These are phyloP conservation scores for Aleiodes testaceus DNA, from an alignment of 2,888 invertebrate species.

Conservation along the genomic window DNA sequence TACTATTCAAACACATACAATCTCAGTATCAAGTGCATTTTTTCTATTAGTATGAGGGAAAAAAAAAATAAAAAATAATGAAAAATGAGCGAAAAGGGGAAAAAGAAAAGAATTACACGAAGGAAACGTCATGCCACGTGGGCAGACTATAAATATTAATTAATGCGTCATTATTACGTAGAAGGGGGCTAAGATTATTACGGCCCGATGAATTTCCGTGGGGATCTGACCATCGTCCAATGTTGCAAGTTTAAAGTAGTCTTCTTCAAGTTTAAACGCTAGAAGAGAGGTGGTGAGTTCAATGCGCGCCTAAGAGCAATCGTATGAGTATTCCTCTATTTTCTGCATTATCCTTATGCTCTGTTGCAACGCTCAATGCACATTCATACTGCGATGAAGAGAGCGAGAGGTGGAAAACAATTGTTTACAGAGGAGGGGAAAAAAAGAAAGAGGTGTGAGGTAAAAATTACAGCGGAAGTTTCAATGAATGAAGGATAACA, in stretches of 20 bases:
- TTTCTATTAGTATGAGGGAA: background rate
- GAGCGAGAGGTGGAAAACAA: conserved; percentile 2
- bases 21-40: conserved; percentile 18
- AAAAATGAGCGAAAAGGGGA: background rate
- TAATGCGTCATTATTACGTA: conserved; percentile 65
- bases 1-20: background rate
- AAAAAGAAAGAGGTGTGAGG: background rate
- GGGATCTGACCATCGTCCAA: conserved; percentile 45
- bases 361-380: conserved; percentile 7
- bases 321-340: conserved; percentile 13
- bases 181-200: conserved; percentile 49
- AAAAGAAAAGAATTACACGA: conserved; percentile 45
- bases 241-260: conserved; percentile 12
- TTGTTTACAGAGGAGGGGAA: background rate
- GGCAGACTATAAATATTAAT: conserved; percentile 70
- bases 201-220: conserved; percentile 58
- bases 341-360: conserved; percentile 4
- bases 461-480: conserved; percentile 15
- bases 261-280: conserved; percentile 12
- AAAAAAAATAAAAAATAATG: conserved; percentile 1
- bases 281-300: conserved; percentile 32
- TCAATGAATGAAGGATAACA: conserved; percentile 26
- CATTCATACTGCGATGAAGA: background rate
- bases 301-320: conserved; percentile 39
- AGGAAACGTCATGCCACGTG: conserved; percentile 63